A percentile compares a stretch with the other conserved stretches of the same genome.
phyloP scores from a whole-genome alignment of 2,797 vertebrate genomes.

The Natrix natrix region DNA sequence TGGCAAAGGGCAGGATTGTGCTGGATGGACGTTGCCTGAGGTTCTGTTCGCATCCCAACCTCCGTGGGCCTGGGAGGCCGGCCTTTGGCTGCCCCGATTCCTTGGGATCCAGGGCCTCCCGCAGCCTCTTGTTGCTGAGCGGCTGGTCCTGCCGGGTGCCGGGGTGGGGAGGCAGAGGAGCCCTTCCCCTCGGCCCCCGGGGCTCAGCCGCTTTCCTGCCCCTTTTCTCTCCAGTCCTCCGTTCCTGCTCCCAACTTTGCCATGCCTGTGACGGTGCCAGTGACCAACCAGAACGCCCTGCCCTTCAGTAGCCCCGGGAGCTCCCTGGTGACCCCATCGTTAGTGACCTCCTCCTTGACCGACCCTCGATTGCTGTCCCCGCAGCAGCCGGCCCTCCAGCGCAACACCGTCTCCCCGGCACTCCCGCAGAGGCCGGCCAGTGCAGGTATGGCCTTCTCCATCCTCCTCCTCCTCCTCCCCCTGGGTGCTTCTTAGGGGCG shows the following conservation, averaged over 20 bases:
- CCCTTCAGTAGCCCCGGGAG: conserved; percentile 91
- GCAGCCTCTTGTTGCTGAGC: neutral
- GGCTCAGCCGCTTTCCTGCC: neutral
- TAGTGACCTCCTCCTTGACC: conserved; percentile 89
- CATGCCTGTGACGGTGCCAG: conserved; percentile 96
- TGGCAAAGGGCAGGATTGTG: neutral
- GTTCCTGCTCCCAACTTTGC: conserved; percentile 92
- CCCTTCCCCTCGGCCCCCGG: neutral
- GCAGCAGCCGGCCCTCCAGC: conserved; percentile 87
- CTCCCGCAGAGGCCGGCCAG: conserved; percentile 94
- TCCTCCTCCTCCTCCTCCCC: too few relatives aligned
- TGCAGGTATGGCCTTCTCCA: conserved; percentile 74
- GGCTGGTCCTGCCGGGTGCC: neutral
- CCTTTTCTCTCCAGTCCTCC: conserved; percentile 77
- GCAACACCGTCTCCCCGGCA: conserved; percentile 90
- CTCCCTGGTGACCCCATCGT: conserved; percentile 89
- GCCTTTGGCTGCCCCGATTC: neutral
- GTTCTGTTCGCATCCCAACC: neutral
- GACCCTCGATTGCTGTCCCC: conserved; percentile 94
- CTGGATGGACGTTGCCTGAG: neutral
- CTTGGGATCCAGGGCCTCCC: neutral
- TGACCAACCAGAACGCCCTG: conserved; percentile 90
- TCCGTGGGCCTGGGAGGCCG: neutral
- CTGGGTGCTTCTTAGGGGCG: neutral
- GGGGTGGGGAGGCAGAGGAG: neutral